Evolutionary conservation across 2,113 vertebrate genomes (phyloP).

Genomic region (Plotosus lineatus): DNA sequence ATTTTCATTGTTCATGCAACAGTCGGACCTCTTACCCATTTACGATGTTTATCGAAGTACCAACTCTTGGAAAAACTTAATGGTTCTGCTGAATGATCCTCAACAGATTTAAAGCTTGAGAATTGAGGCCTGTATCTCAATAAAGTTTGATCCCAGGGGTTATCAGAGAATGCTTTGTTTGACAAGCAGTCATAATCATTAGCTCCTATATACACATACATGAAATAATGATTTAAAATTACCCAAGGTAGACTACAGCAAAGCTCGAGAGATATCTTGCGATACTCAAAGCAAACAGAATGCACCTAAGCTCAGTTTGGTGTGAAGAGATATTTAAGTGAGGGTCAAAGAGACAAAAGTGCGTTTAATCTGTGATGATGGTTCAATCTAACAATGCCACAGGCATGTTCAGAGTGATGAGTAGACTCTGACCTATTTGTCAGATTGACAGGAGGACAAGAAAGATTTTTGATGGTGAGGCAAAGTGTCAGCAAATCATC

Average conservation of each 20-base stretch:
- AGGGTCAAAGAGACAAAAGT: neutral
- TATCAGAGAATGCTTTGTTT: neutral
- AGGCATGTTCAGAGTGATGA: slow-evolving; percentile 15
- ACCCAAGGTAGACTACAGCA: neutral
- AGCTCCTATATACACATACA: neutral
- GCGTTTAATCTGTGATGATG: neutral
- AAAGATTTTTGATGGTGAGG: too few relatives aligned
- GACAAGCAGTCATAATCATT: neutral
- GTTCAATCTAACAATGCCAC: neutral
- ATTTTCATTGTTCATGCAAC: too few relatives aligned
- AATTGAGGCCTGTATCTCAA: neutral
- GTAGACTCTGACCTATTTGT: neutral
- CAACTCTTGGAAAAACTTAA: neutral
- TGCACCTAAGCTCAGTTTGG: neutral
- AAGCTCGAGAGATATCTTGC: neutral
- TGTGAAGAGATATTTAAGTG: neutral
- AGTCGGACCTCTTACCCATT: neutral
- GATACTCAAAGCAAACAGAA: neutral
- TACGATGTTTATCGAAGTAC: neutral
- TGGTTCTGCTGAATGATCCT: neutral
- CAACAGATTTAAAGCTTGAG: neutral
- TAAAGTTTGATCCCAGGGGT: neutral
- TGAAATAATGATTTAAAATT: neutral
- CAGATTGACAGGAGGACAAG: too few relatives aligned
- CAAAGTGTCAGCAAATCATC: too few relatives aligned